A percentile compares a stretch with the other conserved stretches of the same genome.
Conservation (phyloP, 2,888 invertebrate genomes). For the Drosophila fulvimacula region DNA sequence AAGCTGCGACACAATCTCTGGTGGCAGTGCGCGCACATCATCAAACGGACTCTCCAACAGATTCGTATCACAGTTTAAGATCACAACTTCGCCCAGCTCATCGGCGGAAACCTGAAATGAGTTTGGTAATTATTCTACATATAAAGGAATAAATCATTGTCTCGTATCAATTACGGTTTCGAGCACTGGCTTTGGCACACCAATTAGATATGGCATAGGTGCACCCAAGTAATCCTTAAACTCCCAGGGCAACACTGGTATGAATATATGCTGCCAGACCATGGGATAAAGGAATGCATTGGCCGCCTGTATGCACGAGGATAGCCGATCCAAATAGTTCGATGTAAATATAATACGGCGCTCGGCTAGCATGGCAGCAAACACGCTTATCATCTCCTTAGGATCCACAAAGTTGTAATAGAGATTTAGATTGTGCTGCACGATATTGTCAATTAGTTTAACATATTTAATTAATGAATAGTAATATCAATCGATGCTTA, state of each 20-base stretch:
- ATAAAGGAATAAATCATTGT: neutral
- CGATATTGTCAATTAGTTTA: constrained; percentile 2
- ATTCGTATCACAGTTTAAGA: constrained; percentile 96
- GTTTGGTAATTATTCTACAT: neutral
- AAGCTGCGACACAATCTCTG: constrained; percentile 91
- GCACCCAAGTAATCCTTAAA: constrained; percentile 96
- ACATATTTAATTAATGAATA: neutral
- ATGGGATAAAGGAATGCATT: constrained; percentile 98
- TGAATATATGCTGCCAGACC: constrained; percentile 99
- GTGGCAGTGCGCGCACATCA: constrained; percentile 95
- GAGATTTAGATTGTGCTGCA: constrained; percentile 97
- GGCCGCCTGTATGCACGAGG: constrained; percentile 97
- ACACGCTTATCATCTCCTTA: constrained; percentile 97
- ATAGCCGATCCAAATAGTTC: constrained; percentile 93
- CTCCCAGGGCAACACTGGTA: constrained; percentile 95
- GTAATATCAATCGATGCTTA: constrained; percentile 85
- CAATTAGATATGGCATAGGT: constrained; percentile 99
- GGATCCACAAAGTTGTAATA: constrained; percentile 99
- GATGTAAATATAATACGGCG: constrained; percentile 97
- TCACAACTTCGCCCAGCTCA: constrained; percentile 97
- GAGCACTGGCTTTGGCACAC: constrained; percentile 94
- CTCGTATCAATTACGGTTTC: constrained; percentile 76
- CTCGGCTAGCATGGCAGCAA: constrained; percentile 97
- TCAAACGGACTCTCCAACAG: constrained; percentile 94
- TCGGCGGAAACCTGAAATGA: constrained; percentile 87